Evolutionary conservation across 2,888 invertebrate species (phyloP).

Genomic region (Apotomis betuletana): DNA sequence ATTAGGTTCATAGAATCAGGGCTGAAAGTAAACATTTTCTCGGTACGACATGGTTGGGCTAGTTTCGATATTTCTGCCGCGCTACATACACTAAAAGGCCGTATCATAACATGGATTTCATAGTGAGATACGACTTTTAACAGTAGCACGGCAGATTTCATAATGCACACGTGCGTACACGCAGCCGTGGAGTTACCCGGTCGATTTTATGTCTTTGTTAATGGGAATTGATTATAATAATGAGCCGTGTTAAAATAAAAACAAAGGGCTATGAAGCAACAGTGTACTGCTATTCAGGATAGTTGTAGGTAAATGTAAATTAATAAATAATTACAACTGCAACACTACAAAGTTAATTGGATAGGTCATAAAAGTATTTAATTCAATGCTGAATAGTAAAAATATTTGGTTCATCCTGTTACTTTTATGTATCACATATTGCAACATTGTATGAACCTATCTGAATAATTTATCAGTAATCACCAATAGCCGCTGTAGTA

Average conservation of each 20-base stretch:
- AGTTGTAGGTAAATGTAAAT: background rate
- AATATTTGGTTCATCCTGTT: background rate
- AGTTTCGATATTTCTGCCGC: constrained; percentile 41
- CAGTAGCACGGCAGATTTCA: constrained; percentile 1
- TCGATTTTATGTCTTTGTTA: constrained; percentile 29
- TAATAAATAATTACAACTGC: background rate
- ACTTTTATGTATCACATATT: no score
- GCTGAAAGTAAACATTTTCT: constrained; percentile 68
- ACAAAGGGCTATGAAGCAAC: constrained; percentile 21
- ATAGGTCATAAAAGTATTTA: background rate
- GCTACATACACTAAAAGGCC: no score
- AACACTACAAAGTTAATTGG: background rate
- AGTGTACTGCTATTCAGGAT: background rate
- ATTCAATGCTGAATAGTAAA: background rate
- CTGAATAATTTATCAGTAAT: no score
- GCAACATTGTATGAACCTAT: no score
- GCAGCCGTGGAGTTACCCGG: constrained; percentile 37
- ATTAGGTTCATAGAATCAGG: constrained; percentile 61
- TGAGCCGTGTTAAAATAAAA: constrained; percentile 34
- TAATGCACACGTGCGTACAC: constrained; percentile 28
- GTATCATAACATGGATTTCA: no score
- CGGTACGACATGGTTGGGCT: constrained; percentile 57
- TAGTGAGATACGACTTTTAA: no score
- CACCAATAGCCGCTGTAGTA: no score
- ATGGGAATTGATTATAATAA: constrained; percentile 36